Evolutionary conservation across 2,797 vertebrate species (phyloP).

Genomic region (Peromyscus eremicus): DNA sequence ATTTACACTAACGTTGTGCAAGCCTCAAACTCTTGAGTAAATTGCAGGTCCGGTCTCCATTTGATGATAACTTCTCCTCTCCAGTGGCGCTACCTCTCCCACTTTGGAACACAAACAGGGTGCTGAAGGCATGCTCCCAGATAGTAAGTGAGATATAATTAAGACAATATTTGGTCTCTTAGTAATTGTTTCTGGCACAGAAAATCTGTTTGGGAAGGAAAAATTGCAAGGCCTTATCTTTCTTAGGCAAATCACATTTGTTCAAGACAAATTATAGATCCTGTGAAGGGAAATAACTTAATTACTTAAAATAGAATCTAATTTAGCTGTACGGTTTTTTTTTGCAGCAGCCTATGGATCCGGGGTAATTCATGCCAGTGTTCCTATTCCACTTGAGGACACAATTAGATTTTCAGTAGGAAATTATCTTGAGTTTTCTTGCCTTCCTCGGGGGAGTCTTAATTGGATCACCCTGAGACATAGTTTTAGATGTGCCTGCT

Average conservation of each 20-base stretch:
- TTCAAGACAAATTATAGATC: conserved; percentile 81
- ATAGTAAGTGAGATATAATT: conserved; percentile 69
- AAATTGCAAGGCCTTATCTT: conserved; percentile 80
- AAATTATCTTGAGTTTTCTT: conserved; percentile 81
- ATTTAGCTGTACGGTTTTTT: conserved; percentile 78
- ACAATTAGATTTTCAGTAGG: conserved; percentile 82
- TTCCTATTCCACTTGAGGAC: conserved; percentile 74
- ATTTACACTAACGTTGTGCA: conserved; percentile 78
- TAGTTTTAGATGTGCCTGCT: conserved; percentile 67
- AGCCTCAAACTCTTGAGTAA: conserved; percentile 77
- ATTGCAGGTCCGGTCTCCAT: conserved; percentile 68
- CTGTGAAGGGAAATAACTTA: conserved; percentile 82
- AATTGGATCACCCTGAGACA: conserved; percentile 80
- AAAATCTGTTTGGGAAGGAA: conserved; percentile 79
- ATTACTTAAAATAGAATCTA: conserved; percentile 83
- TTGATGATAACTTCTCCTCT: conserved; percentile 70
- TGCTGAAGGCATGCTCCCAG: background rate
- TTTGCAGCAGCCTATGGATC: conserved; percentile 73
- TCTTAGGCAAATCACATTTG: conserved; percentile 83
- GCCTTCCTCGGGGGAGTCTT: conserved; percentile 72
- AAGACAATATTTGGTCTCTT: conserved; percentile 80
- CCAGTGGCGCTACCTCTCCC: background rate
- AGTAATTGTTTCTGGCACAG: conserved; percentile 78
- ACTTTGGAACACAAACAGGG: background rate
- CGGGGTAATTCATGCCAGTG: conserved; percentile 73